Evolutionary conservation across 2,888 invertebrate species (phyloP), one percentile per base, ranked within the genome.

Genomic region (Eucera pruinosa): DNA sequence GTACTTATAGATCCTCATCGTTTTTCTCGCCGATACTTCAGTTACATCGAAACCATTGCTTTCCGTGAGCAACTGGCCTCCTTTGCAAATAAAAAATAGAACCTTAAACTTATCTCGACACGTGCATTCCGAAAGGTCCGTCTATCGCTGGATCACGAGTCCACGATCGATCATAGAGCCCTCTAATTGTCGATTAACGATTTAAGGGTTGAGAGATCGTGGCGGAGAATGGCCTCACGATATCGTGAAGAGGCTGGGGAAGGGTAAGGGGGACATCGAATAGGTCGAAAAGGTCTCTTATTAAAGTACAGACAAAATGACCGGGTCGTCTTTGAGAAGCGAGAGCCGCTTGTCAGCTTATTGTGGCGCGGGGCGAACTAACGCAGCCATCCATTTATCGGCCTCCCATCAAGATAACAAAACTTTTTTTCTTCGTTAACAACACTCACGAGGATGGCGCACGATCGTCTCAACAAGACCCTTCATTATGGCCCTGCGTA

Each of bases 341-440:
- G 54, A 47, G 69, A 77, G 68, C 80, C 80, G 84, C 84, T 75
- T 82, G 82, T 84, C 82, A 78, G 80, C 71, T 82, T 82, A 84
- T 84, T 78, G 82, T 84, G 52, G 57, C 61, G 61, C 61, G 52
- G 65, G 55, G 62, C 71, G 33, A 76, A 60, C 58, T 73, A 79
- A 71, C 78, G 60, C 65, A 55, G 67, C 76, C 74, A 50, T 77
- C 62, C 84, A 73, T 80, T 82, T 80, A 82, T 82, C 68, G 82
- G 82, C 74, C 82, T 66, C 80, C 84, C 84, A 84, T 84, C 82
- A 76, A 85, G 85, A 84, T 85, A 82, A 84, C 80, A 66, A 85
- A 73, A 74, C 50, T 65, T 50, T 68, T 64, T 74, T 48, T 61
- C 57, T 62, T 60, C 67, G 60, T 81, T 75, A 66, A 79, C 58